phyloP scores from a whole-genome alignment of 1,140 invertebrate genomes.

The Bombus waltoni region DNA sequence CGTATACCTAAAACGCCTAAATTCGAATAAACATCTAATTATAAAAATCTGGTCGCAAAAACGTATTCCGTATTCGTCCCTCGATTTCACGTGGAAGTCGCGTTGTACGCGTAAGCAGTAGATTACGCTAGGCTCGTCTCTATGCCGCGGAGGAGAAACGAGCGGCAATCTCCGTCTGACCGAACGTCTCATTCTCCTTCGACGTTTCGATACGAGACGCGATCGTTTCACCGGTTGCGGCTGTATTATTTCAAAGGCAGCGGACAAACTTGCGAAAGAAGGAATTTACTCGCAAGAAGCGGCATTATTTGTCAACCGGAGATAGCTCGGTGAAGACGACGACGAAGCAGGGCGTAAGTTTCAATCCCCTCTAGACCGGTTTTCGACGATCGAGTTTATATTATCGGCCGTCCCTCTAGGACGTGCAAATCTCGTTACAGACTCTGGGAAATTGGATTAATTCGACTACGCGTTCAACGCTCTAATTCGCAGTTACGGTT shows the following conservation, averaged over 20 bases:
- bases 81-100: no score
- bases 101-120: neutral
- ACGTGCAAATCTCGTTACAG: conserved; percentile 33
- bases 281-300: neutral
- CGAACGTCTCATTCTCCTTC: conserved; percentile 2
- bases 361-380: neutral
- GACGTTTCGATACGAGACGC: neutral
- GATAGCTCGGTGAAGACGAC: neutral
- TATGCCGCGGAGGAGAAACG: neutral
- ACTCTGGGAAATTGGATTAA: conserved; percentile 40
- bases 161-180: neutral
- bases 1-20: no score
- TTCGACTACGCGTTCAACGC: conserved; percentile 7
- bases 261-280: neutral
- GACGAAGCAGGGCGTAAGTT: neutral
- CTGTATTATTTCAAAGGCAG: neutral
- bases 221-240: neutral
- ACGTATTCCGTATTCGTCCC: no score
- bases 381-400: neutral
- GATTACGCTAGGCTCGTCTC: neutral
- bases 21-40: no score
- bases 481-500: conserved; percentile 29
- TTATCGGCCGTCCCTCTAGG: neutral
- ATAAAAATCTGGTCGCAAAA: no score
- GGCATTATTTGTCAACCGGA: neutral